A percentile compares a stretch with the other conserved stretches of the same genome.
Evolutionary conservation across 2,888 invertebrate genomes (phyloP).

Genomic region (Ornithoptera alexandrae): DNA sequence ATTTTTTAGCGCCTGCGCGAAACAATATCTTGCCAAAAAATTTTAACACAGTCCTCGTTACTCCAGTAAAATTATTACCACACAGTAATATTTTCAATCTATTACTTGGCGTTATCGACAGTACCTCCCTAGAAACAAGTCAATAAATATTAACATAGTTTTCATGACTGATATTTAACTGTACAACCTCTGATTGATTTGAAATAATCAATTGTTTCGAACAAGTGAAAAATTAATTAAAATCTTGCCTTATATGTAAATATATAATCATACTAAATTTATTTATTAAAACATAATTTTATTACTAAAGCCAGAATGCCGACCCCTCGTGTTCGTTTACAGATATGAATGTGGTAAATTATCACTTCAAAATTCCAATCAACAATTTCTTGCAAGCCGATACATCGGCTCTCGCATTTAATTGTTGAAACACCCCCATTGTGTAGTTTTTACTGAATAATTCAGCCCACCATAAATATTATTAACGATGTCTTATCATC

Average conservation of each 20-base stretch:
- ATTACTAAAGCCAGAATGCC: background rate
- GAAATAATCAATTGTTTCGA: too few species aligned
- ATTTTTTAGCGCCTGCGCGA: too few species aligned
- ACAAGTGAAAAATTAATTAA: background rate
- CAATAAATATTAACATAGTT: too few species aligned
- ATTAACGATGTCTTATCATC: conserved; percentile 7
- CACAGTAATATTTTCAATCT: too few species aligned
- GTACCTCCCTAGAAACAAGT: too few species aligned
- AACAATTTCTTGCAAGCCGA: background rate
- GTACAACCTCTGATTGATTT: too few species aligned
- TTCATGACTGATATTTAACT: too few species aligned
- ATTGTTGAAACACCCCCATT: background rate
- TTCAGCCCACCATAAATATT: background rate
- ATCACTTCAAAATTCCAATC: conserved; percentile 1
- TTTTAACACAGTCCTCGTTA: too few species aligned
- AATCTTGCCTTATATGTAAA: background rate
- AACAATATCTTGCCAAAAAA: too few species aligned
- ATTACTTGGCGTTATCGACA: too few species aligned
- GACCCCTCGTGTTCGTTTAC: background rate
- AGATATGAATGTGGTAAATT: background rate
- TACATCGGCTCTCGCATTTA: background rate
- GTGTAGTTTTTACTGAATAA: background rate
- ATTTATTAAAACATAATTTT: background rate
- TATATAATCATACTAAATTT: background rate
- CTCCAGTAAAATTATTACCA: too few species aligned